Conservation (phyloP, 2,113 vertebrate genomes). For the Herpailurus yagouaroundi region DNA sequence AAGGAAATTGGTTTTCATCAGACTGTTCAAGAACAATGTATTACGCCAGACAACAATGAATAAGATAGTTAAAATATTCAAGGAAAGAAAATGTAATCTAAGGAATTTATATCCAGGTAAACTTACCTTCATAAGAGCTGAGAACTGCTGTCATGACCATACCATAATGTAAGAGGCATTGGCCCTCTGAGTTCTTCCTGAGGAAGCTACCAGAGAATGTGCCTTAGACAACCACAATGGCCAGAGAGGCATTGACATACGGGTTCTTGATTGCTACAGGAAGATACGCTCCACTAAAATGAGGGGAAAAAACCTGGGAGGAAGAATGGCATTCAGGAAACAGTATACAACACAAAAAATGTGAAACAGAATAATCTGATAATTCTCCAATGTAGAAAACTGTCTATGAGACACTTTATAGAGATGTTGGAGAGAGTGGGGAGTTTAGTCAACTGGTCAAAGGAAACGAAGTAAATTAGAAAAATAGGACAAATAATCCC, state of each 20-base stretch:
- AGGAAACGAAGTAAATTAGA: neutral
- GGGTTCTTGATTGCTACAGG: too few relatives aligned
- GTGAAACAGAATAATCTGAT: neutral
- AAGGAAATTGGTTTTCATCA: slow-evolving; percentile 3
- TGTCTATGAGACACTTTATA: neutral
- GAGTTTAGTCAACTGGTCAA: neutral
- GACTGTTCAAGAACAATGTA: neutral
- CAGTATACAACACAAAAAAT: neutral
- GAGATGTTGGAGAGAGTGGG: neutral
- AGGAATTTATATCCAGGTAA: neutral
- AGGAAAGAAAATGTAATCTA: neutral
- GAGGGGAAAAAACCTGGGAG: neutral
- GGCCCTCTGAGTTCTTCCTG: neutral
- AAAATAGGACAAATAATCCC: neutral
- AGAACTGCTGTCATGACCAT: neutral
- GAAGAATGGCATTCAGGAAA: neutral
- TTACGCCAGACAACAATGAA: neutral
- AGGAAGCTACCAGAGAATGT: neutral
- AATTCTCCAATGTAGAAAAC: neutral
- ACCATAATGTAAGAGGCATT: neutral
- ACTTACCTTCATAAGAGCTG: neutral
- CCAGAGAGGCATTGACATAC: neutral
- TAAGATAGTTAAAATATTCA: neutral
- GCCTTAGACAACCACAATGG: too few relatives aligned
- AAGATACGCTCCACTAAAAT: neutral